phyloP scores from a whole-genome alignment of 2,888 invertebrate species.

The Cenopis cana region DNA sequence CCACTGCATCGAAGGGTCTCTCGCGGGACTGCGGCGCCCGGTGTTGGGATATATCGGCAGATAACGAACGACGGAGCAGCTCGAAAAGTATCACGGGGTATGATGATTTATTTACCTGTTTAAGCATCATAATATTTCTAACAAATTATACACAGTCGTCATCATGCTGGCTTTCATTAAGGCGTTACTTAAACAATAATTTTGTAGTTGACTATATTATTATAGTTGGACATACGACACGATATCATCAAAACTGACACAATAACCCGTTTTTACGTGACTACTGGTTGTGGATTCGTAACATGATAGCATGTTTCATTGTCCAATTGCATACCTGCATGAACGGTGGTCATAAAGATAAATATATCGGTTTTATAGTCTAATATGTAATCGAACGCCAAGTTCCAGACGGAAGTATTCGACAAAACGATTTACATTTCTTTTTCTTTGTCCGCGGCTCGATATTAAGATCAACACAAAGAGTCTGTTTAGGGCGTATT shows the following conservation, averaged over 20 bases:
- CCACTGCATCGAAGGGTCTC: constrained; percentile 64
- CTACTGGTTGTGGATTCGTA: constrained; percentile 47
- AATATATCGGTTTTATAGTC: constrained; percentile 51
- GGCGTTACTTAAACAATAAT: constrained; percentile 1
- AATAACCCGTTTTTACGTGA: constrained; percentile 46
- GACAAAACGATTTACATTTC: constrained; percentile 51
- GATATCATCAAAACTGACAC: constrained; percentile 39
- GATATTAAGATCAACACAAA: constrained; percentile 57
- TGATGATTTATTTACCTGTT: constrained; percentile 37
- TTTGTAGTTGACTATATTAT: constrained; percentile 7
- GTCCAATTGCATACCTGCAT: constrained; percentile 61
- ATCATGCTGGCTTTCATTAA: constrained; percentile 24
- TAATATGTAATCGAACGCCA: neutral
- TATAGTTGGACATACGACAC: constrained; percentile 25
- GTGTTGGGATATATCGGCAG: constrained; percentile 75
- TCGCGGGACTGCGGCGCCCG: constrained; percentile 67
- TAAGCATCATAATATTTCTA: neutral
- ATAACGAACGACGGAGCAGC: constrained; percentile 66
- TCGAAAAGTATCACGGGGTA: constrained; percentile 62
- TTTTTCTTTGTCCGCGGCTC: constrained; percentile 61
- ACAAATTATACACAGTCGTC: constrained; percentile 12
- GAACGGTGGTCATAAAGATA: constrained; percentile 57
- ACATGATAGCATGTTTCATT: constrained; percentile 57
- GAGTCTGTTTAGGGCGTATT: constrained; percentile 48
- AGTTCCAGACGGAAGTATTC: constrained; percentile 40